These are phyloP conservation scores for Triplophysa tibetana DNA, from an alignment of 2,113 vertebrate genomes.

Conservation along the genomic window DNA sequence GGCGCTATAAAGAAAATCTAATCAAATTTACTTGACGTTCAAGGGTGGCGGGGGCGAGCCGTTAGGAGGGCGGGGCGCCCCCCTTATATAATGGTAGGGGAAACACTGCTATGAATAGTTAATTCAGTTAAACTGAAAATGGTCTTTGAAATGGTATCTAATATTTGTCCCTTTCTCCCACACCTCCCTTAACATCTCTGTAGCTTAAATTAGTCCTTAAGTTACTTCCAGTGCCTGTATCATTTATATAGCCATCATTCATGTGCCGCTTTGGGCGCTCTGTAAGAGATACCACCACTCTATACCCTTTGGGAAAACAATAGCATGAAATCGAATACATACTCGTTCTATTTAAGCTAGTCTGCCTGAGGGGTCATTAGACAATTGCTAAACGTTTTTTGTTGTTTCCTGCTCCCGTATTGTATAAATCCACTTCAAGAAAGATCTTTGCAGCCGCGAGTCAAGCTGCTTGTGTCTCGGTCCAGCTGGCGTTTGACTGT, in stretches of 20 bases:
- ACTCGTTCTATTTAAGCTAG: slow-evolving; percentile 9
- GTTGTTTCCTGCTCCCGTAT: slow-evolving; percentile 7
- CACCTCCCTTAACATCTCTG: neutral
- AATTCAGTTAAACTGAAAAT: neutral
- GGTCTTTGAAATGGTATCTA: neutral
- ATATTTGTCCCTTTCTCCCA: neutral
- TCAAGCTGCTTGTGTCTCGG: neutral
- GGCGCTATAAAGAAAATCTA: no score
- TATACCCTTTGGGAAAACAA: slow-evolving; percentile 34
- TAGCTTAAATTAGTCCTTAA: slow-evolving; percentile 8
- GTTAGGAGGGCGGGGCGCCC: no score
- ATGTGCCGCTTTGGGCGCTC: slow-evolving; percentile 25
- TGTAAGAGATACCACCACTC: slow-evolving; percentile 22
- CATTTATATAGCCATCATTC: slow-evolving; percentile 19
- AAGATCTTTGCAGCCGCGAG: neutral
- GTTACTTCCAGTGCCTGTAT: slow-evolving; percentile 16
- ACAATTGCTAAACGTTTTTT: slow-evolving; percentile 6
- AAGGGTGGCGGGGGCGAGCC: no score
- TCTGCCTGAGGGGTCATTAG: slow-evolving; percentile 23
- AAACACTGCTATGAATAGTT: no score
- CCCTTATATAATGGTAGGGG: no score
- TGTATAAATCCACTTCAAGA: neutral
- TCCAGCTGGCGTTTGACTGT: neutral
- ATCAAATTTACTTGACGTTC: no score
- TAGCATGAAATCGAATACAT: slow-evolving; percentile 24